These are phyloP conservation scores for Drosophila anceps DNA, from an alignment of 2,888 invertebrate species.

Conservation along the genomic window DNA sequence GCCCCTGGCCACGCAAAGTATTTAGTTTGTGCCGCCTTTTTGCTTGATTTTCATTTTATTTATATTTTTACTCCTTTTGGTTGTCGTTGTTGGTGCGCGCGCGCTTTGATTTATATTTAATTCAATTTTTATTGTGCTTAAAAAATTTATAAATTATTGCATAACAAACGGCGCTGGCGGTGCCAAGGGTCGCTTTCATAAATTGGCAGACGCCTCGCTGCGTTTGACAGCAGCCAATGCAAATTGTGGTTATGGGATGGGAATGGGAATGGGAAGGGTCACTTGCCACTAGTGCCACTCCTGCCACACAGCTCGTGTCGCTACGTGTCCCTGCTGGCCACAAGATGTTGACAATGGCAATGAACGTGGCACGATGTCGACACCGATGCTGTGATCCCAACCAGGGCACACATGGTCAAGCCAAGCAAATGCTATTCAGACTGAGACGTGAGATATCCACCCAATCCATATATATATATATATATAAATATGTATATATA, in stretches of 20 bases:
- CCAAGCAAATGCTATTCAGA: constrained; percentile 34
- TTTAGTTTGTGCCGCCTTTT: constrained; percentile 13
- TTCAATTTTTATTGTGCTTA: constrained; percentile 80
- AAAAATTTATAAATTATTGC: constrained; percentile 78
- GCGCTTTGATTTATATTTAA: constrained; percentile 78
- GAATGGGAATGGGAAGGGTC: constrained; percentile 3
- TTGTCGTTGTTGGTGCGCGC: constrained; percentile 33
- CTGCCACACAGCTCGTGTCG: neutral
- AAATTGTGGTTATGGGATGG: constrained; percentile 63
- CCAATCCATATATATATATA: constrained; percentile 7
- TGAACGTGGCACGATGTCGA: constrained; percentile 65
- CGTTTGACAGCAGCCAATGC: constrained; percentile 76
- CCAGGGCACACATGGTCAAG: constrained; percentile 55
- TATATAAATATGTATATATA: neutral
- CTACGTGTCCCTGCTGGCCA: constrained; percentile 67
- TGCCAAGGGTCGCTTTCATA: constrained; percentile 66
- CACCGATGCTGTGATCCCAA: constrained; percentile 11
- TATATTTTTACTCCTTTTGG: constrained; percentile 30
- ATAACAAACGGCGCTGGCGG: constrained; percentile 55
- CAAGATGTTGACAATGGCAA: constrained; percentile 80
- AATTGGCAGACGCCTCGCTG: constrained; percentile 75
- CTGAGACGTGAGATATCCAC: constrained; percentile 49
- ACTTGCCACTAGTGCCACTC: neutral
- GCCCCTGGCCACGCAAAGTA: constrained; percentile 1
- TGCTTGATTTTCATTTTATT: constrained; percentile 18